These are phyloP conservation scores for Vimba vimba DNA, from an alignment of 2,113 vertebrate species.

Conservation along the genomic window DNA sequence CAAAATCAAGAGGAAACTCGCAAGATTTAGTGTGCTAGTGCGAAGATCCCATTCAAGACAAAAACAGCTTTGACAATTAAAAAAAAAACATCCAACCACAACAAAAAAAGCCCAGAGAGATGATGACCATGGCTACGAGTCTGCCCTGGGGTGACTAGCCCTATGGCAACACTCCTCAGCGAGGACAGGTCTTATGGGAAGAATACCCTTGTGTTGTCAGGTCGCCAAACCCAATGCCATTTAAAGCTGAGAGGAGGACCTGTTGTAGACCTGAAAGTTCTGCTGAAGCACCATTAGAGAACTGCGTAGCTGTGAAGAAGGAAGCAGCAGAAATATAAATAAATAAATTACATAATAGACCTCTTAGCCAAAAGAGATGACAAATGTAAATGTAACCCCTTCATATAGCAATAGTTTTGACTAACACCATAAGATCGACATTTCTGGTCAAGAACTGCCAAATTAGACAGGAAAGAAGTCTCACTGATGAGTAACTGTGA, in stretches of 20 bases:
- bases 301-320: slow-evolving; percentile 80
- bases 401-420: not conserved
- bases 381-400: not conserved
- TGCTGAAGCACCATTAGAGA: slow-evolving; percentile 89
- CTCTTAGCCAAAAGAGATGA: not conserved
- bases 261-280: slow-evolving; percentile 86
- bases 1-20: not conserved
- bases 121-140: slow-evolving; percentile 21
- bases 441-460: not conserved
- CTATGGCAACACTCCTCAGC: slow-evolving; percentile 51
- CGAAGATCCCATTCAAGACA: not conserved
- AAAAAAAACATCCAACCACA: slow-evolving; percentile 40
- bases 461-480: not conserved
- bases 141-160: slow-evolving; percentile 41
- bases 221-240: not conserved
- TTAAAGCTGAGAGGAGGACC: slow-evolving; percentile 70
- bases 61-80: slow-evolving; percentile 3
- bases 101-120: slow-evolving; percentile 21
- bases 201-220: not conserved
- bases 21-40: not conserved
- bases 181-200: slow-evolving; percentile 50
- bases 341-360: not conserved
- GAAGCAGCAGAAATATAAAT: slow-evolving; percentile 53
- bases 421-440: not conserved
- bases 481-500: not conserved